Percentiles rank a stretch among this genome's conserved stretches.
phyloP scores from a whole-genome alignment of 2,888 invertebrate genomes.

The Polymixis flavicincta region DNA sequence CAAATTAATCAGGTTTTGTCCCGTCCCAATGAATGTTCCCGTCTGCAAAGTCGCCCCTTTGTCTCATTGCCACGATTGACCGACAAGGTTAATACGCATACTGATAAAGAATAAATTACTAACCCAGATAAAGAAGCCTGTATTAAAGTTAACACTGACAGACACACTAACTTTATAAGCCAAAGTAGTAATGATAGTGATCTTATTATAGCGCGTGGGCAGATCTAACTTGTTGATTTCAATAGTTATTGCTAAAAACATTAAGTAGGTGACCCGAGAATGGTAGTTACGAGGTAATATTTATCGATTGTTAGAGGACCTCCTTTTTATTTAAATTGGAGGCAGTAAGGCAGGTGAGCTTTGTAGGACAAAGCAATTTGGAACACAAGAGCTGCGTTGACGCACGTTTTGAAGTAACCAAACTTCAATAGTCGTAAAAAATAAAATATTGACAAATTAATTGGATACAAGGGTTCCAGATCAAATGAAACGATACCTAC shows the following conservation, averaged over 20 bases:
- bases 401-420: not conserved
- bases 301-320: slow-evolving; percentile 41
- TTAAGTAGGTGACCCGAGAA: slow-evolving; percentile 57
- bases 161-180: slow-evolving; percentile 22
- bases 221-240: slow-evolving; percentile 53
- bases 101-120: not conserved
- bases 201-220: slow-evolving; percentile 55
- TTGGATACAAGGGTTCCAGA: too few species aligned
- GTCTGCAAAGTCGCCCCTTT: not conserved
- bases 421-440: not conserved
- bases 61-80: too few species aligned
- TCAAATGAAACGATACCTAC: too few species aligned
- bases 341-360: slow-evolving; percentile 16
- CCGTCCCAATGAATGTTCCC: not conserved
- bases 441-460: not conserved
- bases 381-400: not conserved
- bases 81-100: not conserved
- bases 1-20: not conserved
- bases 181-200: slow-evolving; percentile 52
- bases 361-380: slow-evolving; percentile 35
- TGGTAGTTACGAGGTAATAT: slow-evolving; percentile 37
- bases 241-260: slow-evolving; percentile 53
- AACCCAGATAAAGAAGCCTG: not conserved
- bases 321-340: slow-evolving; percentile 37
- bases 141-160: slow-evolving; percentile 25